A percentile compares a stretch with the other conserved stretches of the same genome.
phyloP scores from a whole-genome alignment of 2,113 vertebrate genomes.

The Emydura subglobosa region DNA sequence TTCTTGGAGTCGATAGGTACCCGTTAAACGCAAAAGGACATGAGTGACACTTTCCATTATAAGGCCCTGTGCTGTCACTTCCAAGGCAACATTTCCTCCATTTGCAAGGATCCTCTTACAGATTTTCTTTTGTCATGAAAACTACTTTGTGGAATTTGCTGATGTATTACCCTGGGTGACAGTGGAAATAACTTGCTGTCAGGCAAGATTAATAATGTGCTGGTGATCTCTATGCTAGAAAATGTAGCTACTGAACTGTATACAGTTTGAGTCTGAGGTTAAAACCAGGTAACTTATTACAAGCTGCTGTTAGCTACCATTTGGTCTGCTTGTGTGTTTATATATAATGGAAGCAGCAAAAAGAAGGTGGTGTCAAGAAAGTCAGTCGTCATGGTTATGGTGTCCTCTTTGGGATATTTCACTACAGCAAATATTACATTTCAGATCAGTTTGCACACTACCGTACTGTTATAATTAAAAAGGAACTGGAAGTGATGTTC shows the following conservation, averaged over 20 bases:
- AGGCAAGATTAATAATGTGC: not conserved
- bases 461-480: too few relatives aligned
- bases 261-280: not conserved
- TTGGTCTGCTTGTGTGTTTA: not conserved
- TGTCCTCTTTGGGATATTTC: not conserved
- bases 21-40: conserved; percentile 5
- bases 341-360: not conserved
- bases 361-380: not conserved
- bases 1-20: conserved; percentile 48
- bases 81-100: conserved; percentile 35
- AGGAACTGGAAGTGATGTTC: too few relatives aligned
- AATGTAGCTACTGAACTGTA: not conserved
- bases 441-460: not conserved
- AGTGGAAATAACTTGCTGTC: conserved; percentile 27
- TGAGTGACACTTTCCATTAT: conserved; percentile 44
- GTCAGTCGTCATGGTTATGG: not conserved
- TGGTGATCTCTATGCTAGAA: not conserved
- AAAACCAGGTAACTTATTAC: not conserved
- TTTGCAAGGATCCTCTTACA: conserved; percentile 21
- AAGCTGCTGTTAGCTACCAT: not conserved
- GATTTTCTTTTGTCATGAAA: conserved; percentile 49
- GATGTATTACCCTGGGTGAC: conserved; percentile 27
- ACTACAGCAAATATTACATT: not conserved
- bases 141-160: conserved; percentile 16
- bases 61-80: not conserved